These are phyloP conservation scores for Frankliniella intonsa DNA, from an alignment of 2,888 invertebrate genomes.

Conservation along the genomic window DNA sequence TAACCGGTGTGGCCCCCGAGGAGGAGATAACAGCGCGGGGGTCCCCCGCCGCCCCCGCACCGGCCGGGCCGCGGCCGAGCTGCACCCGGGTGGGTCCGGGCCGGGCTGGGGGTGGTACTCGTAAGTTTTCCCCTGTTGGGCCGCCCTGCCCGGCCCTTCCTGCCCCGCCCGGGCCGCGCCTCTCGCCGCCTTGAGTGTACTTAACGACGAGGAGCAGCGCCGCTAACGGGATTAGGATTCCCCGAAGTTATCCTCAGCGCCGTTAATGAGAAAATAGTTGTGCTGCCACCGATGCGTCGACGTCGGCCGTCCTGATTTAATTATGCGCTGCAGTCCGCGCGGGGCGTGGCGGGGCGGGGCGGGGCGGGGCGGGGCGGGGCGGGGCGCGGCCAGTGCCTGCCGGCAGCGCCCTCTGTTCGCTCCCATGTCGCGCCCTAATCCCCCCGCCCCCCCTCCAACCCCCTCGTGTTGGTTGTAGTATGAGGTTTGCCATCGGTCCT, in stretches of 20 bases:
- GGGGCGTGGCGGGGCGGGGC: background rate
- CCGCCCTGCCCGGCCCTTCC: background rate
- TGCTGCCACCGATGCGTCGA: background rate
- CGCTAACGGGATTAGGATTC: conserved; percentile 12
- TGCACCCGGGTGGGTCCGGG: no score
- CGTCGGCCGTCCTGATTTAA: no score
- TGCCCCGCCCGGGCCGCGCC: background rate
- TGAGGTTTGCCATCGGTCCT: no score
- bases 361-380: background rate
- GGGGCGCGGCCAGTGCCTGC: background rate
- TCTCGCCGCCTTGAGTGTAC: background rate
- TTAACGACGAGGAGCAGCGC: background rate
- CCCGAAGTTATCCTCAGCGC: background rate
- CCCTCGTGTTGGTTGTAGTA: no score
- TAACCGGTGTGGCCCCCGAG: no score
- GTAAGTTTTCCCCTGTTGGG: background rate
- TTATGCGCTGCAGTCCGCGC: no score
- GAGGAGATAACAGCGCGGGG: background rate
- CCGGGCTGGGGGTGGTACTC: background rate
- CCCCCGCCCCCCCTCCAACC: no score
- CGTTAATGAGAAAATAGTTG: conserved; percentile 21
- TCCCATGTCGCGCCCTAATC: background rate
- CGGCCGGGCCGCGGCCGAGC: no score
- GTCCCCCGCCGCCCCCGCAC: no score
- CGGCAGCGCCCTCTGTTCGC: background rate